phyloP scores from a whole-genome alignment of 2,888 invertebrate species.

The Cabera pusaria region DNA sequence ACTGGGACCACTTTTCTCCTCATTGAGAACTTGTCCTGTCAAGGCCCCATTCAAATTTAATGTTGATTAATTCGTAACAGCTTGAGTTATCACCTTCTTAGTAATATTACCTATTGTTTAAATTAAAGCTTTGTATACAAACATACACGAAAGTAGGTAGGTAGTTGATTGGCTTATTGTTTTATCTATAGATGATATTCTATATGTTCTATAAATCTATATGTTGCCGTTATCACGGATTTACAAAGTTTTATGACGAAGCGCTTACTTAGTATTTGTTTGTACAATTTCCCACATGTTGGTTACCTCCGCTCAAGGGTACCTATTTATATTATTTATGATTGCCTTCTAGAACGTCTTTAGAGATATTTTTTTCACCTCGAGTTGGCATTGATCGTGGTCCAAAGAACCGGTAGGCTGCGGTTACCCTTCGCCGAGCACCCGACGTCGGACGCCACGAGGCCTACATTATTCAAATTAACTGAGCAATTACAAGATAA shows the following conservation, averaged over 20 bases:
- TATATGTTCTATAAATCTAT: not conserved
- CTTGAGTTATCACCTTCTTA: conserved; percentile 15
- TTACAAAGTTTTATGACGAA: not conserved
- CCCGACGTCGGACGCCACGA: conserved; percentile 39
- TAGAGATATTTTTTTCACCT: conserved; percentile 70
- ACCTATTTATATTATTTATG: conserved; percentile 36
- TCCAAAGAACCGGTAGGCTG: conserved; percentile 75
- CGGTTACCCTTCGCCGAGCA: conserved; percentile 75
- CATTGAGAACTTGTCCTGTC: conserved; percentile 44
- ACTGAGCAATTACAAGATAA: conserved; percentile 35
- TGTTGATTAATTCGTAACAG: conserved; percentile 12
- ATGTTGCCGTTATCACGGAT: not conserved
- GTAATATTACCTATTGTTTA: too few relatives aligned
- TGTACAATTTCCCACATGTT: conserved; percentile 16
- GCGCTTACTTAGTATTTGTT: conserved; percentile 4
- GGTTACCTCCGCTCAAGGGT: conserved; percentile 24
- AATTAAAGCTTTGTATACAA: too few relatives aligned
- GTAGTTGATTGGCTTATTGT: not conserved
- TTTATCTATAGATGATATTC: conserved; percentile 1
- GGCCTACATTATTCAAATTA: conserved; percentile 47
- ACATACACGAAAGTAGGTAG: too few relatives aligned
- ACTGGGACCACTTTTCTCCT: conserved; percentile 50
- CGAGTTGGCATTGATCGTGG: conserved; percentile 73
- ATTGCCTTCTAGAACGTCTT: conserved; percentile 60
- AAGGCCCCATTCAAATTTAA: conserved; percentile 26